These are phyloP conservation scores for Macropus fuliginosus DNA, from an alignment of 2,797 vertebrate genomes.

Conservation along the genomic window DNA sequence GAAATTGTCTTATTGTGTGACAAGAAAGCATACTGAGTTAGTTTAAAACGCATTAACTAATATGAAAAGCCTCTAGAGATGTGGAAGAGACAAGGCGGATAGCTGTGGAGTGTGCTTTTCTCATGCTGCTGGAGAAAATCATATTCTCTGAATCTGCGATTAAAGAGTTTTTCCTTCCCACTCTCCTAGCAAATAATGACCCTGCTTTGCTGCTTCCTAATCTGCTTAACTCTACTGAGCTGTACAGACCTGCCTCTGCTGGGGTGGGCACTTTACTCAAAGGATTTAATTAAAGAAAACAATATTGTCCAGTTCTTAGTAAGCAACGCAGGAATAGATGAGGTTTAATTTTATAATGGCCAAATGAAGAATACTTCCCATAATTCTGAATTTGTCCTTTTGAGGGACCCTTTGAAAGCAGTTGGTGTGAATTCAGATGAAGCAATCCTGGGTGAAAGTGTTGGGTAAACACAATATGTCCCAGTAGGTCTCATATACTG, in stretches of 20 bases:
- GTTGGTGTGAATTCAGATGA: neutral
- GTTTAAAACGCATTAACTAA: slow-evolving; percentile 75
- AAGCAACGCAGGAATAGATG: neutral
- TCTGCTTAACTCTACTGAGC: slow-evolving; percentile 65
- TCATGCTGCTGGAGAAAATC: neutral
- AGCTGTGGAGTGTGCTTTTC: slow-evolving; percentile 51
- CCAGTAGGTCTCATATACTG: neutral
- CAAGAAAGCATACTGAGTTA: slow-evolving; percentile 78
- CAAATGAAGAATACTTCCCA: slow-evolving; percentile 12
- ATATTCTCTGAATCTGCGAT: slow-evolving; percentile 57
- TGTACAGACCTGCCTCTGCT: slow-evolving; percentile 36
- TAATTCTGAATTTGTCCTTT: neutral
- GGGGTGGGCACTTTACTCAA: slow-evolving; percentile 53
- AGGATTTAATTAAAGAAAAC: slow-evolving; percentile 71
- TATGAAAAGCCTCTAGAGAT: slow-evolving; percentile 69
- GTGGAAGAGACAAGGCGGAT: slow-evolving; percentile 63
- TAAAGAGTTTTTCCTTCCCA: slow-evolving; percentile 44
- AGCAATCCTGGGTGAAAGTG: slow-evolving; percentile 32
- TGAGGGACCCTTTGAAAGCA: neutral
- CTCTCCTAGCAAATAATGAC: slow-evolving; percentile 54
- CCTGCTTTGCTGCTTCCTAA: slow-evolving; percentile 60
- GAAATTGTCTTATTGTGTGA: slow-evolving; percentile 73
- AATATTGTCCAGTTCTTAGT: slow-evolving; percentile 36
- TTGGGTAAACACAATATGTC: neutral
- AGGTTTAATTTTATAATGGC: neutral